Base-by-base conservation (phyloP, 1,140 invertebrate species). In the Cherax destructor region DNA sequence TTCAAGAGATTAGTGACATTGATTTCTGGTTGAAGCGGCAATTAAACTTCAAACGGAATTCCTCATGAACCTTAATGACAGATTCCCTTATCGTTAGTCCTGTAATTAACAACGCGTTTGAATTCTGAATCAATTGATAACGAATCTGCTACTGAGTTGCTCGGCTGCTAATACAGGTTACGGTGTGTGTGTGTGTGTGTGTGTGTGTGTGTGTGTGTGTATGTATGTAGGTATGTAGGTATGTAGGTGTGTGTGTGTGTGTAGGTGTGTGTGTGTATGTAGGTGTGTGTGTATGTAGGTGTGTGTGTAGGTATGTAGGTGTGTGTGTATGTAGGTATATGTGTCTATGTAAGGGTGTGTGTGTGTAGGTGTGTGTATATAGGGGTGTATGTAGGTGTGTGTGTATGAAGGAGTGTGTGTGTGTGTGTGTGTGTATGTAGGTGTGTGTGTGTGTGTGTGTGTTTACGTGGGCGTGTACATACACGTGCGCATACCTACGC, bases 71-170 rank as follows among this genome's bases (percentile, higher is more conserved):
- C 80, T 30, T 90, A 90, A 90, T 90, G 88, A 90, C 88, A 74
- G 78, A 77, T 72, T 84, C 81, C 81, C 88, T 90, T 90, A 90
- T 90, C 88, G 88, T 83, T 84, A 76, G 81, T n/a, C 81, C 69
- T 74, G 81, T 84, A 78, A 84, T 90, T 90, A 90, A 90, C 88
- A 81, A 90, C 61, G 59, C 88, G 52, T 65, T 78, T 90, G 88
- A 90, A 90, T 83, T 90, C 81, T 84, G 81, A 84, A 90, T 90
- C 88, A 90, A 90, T 90, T 90, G 88, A 90, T 90, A 90, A 72
- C 87, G 49, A 61, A 81, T 81, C 83, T 11, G 69, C 50, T 61
- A 30, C 18, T 10, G 72, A 50, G 72, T 50, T 65, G 21, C 59
- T 47, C 78, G 9, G 21, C 74, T 9, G 30, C 16, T 69, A 24